Conservation (phyloP, 2,113 vertebrate species). For the Hemichromis elongatus region DNA sequence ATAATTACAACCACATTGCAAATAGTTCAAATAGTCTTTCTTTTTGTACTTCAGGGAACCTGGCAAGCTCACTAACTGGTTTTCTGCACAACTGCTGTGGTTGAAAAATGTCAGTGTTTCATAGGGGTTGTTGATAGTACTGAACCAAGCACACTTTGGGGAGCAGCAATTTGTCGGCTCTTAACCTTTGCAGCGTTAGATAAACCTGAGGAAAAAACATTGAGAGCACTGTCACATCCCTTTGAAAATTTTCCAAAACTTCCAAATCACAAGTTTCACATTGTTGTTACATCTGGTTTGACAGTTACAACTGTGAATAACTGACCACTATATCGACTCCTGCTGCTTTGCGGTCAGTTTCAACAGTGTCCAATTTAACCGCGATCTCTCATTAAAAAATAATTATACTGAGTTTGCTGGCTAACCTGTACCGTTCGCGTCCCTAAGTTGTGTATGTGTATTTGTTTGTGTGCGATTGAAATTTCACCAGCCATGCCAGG, state of each 20-base stretch:
- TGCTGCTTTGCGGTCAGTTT: not conserved
- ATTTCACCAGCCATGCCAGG: not conserved
- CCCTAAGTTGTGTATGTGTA: not conserved
- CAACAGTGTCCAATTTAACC: not conserved
- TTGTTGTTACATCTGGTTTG: not conserved
- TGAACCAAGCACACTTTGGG: not conserved
- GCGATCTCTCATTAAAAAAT: constrained; percentile 15
- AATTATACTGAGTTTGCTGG: not conserved
- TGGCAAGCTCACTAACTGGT: not conserved
- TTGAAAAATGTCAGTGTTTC: not conserved
- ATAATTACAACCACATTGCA: constrained; percentile 4
- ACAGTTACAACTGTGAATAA: too few species aligned
- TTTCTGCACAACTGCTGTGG: not conserved
- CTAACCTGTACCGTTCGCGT: not conserved
- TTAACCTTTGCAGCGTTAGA: not conserved
- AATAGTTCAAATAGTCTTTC: not conserved
- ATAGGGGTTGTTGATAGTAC: not conserved
- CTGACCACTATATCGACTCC: not conserved
- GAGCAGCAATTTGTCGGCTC: not conserved
- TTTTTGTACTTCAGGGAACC: not conserved
- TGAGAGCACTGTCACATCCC: not conserved
- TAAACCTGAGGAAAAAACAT: not conserved
- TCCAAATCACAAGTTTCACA: not conserved
- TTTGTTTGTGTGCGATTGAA: not conserved
- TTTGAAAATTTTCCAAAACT: not conserved